These are phyloP conservation scores for Hybos culiciformis DNA, from an alignment of 2,888 invertebrate species.

Conservation along the genomic window DNA sequence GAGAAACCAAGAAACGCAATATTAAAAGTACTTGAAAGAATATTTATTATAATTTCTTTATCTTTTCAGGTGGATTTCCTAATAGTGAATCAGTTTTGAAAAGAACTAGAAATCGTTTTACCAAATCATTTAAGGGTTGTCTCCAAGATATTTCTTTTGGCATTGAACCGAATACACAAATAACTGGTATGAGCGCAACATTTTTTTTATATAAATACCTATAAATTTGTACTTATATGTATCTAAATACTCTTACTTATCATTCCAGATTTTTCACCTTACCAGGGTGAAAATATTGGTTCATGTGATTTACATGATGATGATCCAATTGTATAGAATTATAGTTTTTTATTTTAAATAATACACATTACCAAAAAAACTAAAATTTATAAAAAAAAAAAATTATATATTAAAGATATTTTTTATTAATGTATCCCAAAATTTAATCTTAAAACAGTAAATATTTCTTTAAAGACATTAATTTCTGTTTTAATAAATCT, in stretches of 20 bases:
- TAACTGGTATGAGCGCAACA: too few relatives aligned
- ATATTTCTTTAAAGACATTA: neutral
- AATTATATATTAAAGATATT: slow-evolving; percentile 4
- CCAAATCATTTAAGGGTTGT: slow-evolving; percentile 45
- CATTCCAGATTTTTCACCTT: slow-evolving; percentile 43
- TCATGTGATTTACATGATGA: slow-evolving; percentile 39
- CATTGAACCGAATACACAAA: slow-evolving; percentile 29
- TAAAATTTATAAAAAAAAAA: slow-evolving; percentile 11
- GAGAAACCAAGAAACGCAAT: too few relatives aligned
- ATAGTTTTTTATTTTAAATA: slow-evolving; percentile 16
- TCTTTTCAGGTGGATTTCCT: slow-evolving; percentile 41
- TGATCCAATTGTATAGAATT: slow-evolving; percentile 30
- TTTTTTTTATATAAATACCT: too few relatives aligned
- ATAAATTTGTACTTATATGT: too few relatives aligned
- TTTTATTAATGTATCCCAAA: too few relatives aligned
- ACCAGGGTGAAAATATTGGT: slow-evolving; percentile 44
- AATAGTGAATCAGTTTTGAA: slow-evolving; percentile 35
- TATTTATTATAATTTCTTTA: neutral
- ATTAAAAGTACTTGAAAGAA: too few relatives aligned
- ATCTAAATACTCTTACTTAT: too few relatives aligned
- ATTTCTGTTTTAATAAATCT: slow-evolving; percentile 1
- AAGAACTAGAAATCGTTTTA: slow-evolving; percentile 39
- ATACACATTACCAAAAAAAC: slow-evolving; percentile 24
- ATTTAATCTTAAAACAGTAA: slow-evolving; percentile 11
- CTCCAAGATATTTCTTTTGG: slow-evolving; percentile 43